phyloP scores from a whole-genome alignment of 37 sponge, comb jelly and placozoan genomes.

The Ianthella basta region DNA sequence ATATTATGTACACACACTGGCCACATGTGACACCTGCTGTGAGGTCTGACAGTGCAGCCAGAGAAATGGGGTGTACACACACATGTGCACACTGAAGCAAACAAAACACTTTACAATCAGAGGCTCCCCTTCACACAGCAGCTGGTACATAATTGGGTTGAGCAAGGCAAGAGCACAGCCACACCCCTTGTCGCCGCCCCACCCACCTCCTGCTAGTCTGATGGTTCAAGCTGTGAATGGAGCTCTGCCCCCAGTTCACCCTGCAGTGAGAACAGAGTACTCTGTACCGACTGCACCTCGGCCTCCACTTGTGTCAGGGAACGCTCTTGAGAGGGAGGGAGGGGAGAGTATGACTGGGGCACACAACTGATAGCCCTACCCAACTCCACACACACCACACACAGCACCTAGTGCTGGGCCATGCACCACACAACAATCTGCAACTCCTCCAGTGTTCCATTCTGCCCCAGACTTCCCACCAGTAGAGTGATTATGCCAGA shows the following conservation, averaged over 20 bases:
- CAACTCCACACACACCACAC: background rate
- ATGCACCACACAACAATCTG: background rate
- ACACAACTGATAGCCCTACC: background rate
- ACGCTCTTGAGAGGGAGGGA: constrained; percentile 35
- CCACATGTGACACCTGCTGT: too few relatives aligned
- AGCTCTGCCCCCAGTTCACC: constrained; percentile 90
- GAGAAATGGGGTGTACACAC: too few relatives aligned
- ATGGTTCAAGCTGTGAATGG: constrained; percentile 78
- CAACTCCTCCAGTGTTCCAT: too few relatives aligned
- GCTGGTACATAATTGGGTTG: too few relatives aligned
- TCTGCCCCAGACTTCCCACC: too few relatives aligned
- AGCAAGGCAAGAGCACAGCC: too few relatives aligned
- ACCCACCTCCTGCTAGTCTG: constrained; percentile 75
- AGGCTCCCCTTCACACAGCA: constrained; percentile 78
- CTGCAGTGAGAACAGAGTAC: constrained; percentile 59
- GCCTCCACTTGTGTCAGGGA: constrained; percentile 45
- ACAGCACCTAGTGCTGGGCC: background rate
- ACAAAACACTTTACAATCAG: too few relatives aligned
- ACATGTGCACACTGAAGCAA: too few relatives aligned
- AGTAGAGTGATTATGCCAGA: too few relatives aligned
- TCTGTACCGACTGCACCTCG: constrained; percentile 54
- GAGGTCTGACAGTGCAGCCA: too few relatives aligned
- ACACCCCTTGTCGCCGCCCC: background rate
- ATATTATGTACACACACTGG: too few relatives aligned
- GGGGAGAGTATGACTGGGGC: background rate